Evolutionary conservation across 2,888 invertebrate species (phyloP), one percentile per base, ranked within the genome.

Genomic region (Agelastica alni): DNA sequence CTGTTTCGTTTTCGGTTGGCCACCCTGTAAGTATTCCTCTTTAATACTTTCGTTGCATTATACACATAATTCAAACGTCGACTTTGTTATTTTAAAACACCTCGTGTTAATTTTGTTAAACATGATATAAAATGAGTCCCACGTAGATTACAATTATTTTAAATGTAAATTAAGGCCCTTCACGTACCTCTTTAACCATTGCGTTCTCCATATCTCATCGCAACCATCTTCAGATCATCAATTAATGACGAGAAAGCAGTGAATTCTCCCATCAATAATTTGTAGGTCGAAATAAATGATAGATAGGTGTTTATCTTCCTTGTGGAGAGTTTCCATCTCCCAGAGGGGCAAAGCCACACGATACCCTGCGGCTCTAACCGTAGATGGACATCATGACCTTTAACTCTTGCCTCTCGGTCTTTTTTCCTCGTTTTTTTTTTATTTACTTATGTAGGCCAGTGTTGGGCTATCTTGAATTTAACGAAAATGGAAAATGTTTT

Each of bases 261-360:
- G 37, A 44, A 37, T 32, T 45, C 44, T 45, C 45, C 30, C 58
- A 55, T 58, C 55, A 36, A 51, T 51, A 60, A 60, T 58, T 60
- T 58, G 60, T 60, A 56, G 58, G 52, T 59, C 56, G 60, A 62
- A 60, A 56, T 54, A 44, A 49, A 56, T 64, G 62, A 64, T 64
- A 58, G 64, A 64, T 64, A 58, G 61, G 60, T 64, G 62, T 64
- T 62, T 62, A 64, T 62, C 61, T 64, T 52, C 56, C 28, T 52
- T 30, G 48, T 36, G 31, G 48, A 53, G 44, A 44, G 48, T 60
- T 60, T 57, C 58, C 54, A 61, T 64, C 62, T 56, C 59, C 52
- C 59, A 31, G 18, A 43, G 48, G 53, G 61, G 56, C 44, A n/a
- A n/a, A 48, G 61, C 60, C 58, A 57, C 58, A 44, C 59, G 60